Evolutionary conservation across 1,140 invertebrate genomes (phyloP), one percentile per base, ranked within the genome.

Genomic region (Papilio machaon): DNA sequence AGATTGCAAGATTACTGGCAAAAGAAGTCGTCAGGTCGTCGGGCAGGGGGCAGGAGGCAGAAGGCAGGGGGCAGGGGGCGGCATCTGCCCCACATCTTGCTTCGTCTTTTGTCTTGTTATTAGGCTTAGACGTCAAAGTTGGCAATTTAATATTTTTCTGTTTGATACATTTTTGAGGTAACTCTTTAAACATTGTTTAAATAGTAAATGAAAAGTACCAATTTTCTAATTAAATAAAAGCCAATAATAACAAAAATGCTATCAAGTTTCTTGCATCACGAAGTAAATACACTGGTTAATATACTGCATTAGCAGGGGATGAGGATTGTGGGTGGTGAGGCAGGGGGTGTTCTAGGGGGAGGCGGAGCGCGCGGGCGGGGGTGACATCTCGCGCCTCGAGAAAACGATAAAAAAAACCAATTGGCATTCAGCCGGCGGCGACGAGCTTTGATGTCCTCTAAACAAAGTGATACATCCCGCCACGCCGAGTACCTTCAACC

Each of bases 401-500:
- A 70, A 81, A 83, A 81, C 58, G 73, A 82, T 80, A 80, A 83
- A 83, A 83, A 83, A 82, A 83, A 81, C 84, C 84, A 82, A 85
- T 85, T 83, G 82, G 80, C 84, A 83, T 82, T 85, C 78, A 70
- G 78, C 82, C 82, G 82, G 43, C 79, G 79, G 46, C 82, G 79
- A 80, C 84, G 79, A 85, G 84, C 81, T 83, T 85, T 85, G 82
- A 83, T 82, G 81, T 83, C 76, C 83, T 82, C 81, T 84, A 84
- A 84, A 84, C 83, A 84, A 76, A 82, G 77, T 79, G 77, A 79
- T 79, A 79, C 77, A 79, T 79, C 77, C 77, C 77, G 77, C 77
- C 64, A 79, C 77, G 58, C 77, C 77, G 46, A 79, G 77, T 47
- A 79, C 58, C 77, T 79, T 64, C 77, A 79, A 79, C 77, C 77